A percentile compares a stretch with the other conserved stretches of the same genome.
phyloP scores from a whole-genome alignment of 2,888 invertebrate species.

The Stenchaetothrips biformis region DNA sequence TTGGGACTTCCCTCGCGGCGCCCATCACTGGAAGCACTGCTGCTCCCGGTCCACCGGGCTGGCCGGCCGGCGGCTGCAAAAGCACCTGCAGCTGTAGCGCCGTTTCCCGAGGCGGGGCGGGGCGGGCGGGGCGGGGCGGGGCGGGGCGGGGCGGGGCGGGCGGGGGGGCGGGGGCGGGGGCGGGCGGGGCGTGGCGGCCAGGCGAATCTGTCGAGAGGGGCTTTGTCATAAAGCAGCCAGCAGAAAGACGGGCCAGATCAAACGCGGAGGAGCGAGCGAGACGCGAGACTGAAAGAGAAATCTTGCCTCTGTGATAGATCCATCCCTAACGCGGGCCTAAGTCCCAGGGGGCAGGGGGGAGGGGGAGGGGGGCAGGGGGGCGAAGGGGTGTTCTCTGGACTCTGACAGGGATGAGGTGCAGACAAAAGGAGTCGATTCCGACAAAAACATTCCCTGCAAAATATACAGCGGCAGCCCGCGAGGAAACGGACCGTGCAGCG shows the following conservation, averaged over 20 bases:
- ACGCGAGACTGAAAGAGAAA: background rate
- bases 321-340: background rate
- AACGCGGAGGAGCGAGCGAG: background rate
- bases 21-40: too few species aligned
- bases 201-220: background rate
- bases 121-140: background rate
- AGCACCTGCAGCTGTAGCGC: too few species aligned
- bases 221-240: constrained; percentile 12
- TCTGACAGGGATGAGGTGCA: background rate
- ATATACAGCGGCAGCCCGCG: background rate
- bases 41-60: too few species aligned
- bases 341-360: background rate
- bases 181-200: too few species aligned
- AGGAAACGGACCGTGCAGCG: too few species aligned
- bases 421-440: constrained; percentile 24
- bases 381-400: background rate
- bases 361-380: background rate
- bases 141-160: background rate
- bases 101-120: background rate
- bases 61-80: too few species aligned
- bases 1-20: too few species aligned
- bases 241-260: constrained; percentile 8
- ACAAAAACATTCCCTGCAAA: background rate
- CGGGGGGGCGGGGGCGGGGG: too few species aligned
- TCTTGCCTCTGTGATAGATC: background rate